Evolutionary conservation across 2,888 invertebrate species (phyloP), one percentile per base, ranked within the genome.

Genomic region (Crioceris asparagi): DNA sequence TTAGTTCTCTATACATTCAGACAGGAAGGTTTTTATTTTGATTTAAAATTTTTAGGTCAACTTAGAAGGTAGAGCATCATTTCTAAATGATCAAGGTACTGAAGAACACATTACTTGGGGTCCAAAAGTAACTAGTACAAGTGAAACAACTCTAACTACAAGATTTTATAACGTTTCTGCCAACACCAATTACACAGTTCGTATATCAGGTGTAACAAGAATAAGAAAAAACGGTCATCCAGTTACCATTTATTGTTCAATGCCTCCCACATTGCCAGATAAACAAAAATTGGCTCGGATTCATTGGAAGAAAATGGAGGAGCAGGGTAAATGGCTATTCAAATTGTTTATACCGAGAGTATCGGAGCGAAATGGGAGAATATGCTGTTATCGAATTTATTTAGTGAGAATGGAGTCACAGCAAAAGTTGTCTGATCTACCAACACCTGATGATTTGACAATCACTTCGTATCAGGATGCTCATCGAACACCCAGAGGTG

Each of bases 331-430:
- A 50, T 81, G 79, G 64, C 70, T 85, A 51, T 80, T 87, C 49
- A 82, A 83, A 54, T 65, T 90, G 49, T 72, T 74, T 46, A 61
- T 88, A 48, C 85, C 85, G 1, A 70, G 82, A 45, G 72, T 90
- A 21, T 79, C 85, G 0, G 87, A 91, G 58, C 68, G 88, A 36
- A 88, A 88, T 53, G 91, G 91, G 1, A 81, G 81, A 0, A 86
- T 91, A 49, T 90, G 88, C 61, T 91, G 88, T 53, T 86, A 85
- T 60, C 73, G 87, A 48, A 72, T 90, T 27, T 83, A 83, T 64
- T 67, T 90, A 59, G 79, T 90, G 1, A 74, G 80, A 31, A 66
- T 90, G 49, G 69, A 72, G 21, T 68, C 73, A 0, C 69, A 75
- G 33, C 71, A 70, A 38, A 76, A 73, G 39, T 68, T 79, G 51